Evolutionary conservation across 1,140 invertebrate genomes (phyloP).

Genomic region (Brachionus calyciflorus): DNA sequence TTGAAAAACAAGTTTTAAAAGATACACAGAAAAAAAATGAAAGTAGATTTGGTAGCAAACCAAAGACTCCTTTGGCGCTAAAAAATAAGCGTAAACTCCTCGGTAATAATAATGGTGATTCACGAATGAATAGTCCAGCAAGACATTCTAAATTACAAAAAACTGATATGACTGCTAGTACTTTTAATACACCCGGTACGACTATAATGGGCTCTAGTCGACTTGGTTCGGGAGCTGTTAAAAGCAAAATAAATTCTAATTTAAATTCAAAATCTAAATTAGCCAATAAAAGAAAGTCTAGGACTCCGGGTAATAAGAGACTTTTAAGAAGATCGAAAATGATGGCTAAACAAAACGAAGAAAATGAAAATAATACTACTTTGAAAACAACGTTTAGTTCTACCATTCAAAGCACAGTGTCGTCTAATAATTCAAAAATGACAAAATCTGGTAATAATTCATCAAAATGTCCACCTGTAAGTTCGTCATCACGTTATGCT

Average conservation of each 20-base stretch:
- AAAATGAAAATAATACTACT: background rate
- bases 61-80: slow-evolving; percentile 11
- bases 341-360: background rate
- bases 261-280: background rate
- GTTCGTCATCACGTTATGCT: background rate
- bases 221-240: background rate
- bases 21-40: slow-evolving; percentile 32
- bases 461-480: slow-evolving; percentile 6
- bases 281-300: slow-evolving; percentile 10
- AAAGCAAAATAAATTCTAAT: background rate
- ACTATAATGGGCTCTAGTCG: background rate
- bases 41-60: slow-evolving; percentile 1
- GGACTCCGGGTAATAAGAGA: slow-evolving; percentile 24
- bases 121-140: background rate
- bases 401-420: background rate
- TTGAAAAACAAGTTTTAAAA: slow-evolving; percentile 10
- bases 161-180: background rate
- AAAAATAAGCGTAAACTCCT: slow-evolving; percentile 35
- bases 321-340: background rate
- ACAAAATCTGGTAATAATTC: background rate
- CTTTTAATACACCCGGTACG: background rate
- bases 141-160: slow-evolving; percentile 22
- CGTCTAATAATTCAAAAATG: background rate
- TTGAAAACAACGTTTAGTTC: slow-evolving; percentile 20
- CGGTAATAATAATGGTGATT: background rate